Evolutionary conservation across 2,888 invertebrate species (phyloP), one percentile per base, ranked within the genome.

Genomic region (Lymantria monacha): DNA sequence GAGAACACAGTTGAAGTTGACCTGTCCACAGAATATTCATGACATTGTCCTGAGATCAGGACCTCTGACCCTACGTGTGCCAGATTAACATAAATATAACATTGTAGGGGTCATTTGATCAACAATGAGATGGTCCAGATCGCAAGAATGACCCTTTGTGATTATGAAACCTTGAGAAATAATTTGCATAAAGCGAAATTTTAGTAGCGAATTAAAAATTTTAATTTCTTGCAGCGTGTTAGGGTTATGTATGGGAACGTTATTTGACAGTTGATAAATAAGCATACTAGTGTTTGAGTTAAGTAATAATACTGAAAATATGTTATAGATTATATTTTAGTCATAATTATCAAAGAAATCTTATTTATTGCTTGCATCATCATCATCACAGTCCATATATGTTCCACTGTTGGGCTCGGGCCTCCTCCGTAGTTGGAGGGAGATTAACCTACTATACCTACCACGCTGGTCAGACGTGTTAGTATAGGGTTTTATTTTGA

Each of bases 51-150:
- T 72, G 69, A 79, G 85, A 83, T 87, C 85, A 81, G 79, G 84
- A 85, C 85, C 81, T 85, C 63, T 88, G 85, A 89, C 89, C 89
- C 85, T 72, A 77, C 79, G 83, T 81, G 81, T 81, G 81, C 59
- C 67, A 42, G 57, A 61, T 76, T 74, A 71, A 49, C 70, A 74
- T 76, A 68, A 69, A 71, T 69, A 73, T 58, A 53, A 44, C 46
- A 63, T 55, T 57, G 53, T 66, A 60, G 52, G n/a, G 33, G 61
- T 38, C 56, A 63, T 61, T 49, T 46, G 22, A 15, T 9, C 10
- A 30, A 61, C 68, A 67, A 63, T 59, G 43, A 49, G 49, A 44
- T 52, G 59, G 56, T 64, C 60, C 53, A 48, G 49, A 57, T 52
- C 42, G 42, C 48, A 46, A 65, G 56, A 52, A 56, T 62, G 57